Conservation (phyloP, 2,888 invertebrate species). For the Eupelmus urozonus region DNA sequence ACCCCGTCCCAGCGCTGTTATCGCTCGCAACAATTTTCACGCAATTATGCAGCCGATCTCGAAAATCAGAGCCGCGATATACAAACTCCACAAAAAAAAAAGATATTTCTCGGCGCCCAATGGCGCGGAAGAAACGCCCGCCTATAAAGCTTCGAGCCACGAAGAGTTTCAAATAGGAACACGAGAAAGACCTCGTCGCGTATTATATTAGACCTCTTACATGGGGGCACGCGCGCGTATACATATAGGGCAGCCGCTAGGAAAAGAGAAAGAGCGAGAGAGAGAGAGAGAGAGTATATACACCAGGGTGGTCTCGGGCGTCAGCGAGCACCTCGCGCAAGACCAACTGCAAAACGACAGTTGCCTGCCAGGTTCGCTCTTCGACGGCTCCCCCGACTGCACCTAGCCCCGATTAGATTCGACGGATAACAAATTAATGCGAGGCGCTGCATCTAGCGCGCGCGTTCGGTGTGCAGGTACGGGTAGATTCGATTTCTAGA, state of each 20-base stretch:
- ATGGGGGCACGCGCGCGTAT: not conserved
- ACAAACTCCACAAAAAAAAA: too few species aligned
- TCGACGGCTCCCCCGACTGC: conserved; percentile 16
- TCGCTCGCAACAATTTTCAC: too few species aligned
- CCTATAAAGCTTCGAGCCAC: not conserved
- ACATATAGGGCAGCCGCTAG: not conserved
- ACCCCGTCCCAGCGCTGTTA: too few species aligned
- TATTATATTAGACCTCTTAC: conserved; percentile 43
- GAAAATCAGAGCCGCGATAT: too few species aligned
- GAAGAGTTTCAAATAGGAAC: conserved; percentile 35
- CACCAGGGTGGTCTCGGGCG: conserved; percentile 50
- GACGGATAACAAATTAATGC: conserved; percentile 20
- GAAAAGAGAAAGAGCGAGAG: conserved; percentile 22
- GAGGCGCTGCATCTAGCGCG: not conserved
- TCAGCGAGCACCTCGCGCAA: conserved; percentile 10
- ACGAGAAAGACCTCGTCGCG: conserved; percentile 38
- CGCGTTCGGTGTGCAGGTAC: too few species aligned
- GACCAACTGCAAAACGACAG: conserved; percentile 53
- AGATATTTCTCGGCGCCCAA: too few species aligned
- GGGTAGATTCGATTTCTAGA: too few species aligned
- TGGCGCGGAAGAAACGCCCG: conserved; percentile 28
- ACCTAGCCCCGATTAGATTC: conserved; percentile 5
- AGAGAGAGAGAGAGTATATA: conserved; percentile 20
- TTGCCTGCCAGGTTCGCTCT: conserved; percentile 33
- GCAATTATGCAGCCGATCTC: too few species aligned